Conservation (phyloP, 2,888 invertebrate genomes). For the Stegana nigrithorax region DNA sequence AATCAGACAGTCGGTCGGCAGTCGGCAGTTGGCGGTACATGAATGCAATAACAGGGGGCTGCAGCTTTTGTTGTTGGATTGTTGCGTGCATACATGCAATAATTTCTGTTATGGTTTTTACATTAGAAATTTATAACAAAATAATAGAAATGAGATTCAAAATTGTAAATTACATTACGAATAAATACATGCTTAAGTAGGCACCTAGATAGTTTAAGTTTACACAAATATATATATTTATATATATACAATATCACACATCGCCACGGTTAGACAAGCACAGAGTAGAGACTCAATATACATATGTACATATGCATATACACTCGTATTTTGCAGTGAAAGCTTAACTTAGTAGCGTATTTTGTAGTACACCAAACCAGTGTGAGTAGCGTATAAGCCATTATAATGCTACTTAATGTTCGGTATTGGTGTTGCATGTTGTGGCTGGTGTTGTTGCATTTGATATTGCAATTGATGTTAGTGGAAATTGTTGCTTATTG, state of each 20-base stretch:
- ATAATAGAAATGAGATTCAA: slow-evolving; percentile 41
- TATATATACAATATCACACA: no score
- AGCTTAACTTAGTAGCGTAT: neutral
- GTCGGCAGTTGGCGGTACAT: no score
- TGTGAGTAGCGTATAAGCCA: neutral
- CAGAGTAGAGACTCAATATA: no score
- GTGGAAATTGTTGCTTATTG: slow-evolving; percentile 7
- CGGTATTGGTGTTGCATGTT: neutral
- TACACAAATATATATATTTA: no score
- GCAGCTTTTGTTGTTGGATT: slow-evolving; percentile 40
- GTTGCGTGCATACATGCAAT: slow-evolving; percentile 59
- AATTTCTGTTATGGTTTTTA: slow-evolving; percentile 35
- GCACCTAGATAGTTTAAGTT: neutral
- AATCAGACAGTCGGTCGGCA: no score
- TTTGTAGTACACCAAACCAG: neutral
- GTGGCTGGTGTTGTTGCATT: neutral
- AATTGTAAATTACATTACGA: slow-evolving; percentile 43
- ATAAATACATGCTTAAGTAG: neutral
- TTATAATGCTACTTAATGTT: neutral
- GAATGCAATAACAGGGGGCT: slow-evolving; percentile 21
- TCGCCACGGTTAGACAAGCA: no score
- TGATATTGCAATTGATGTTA: neutral
- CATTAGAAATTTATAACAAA: slow-evolving; percentile 53
- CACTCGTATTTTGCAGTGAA: neutral
- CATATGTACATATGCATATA: no score